Evolutionary conservation across 2,888 invertebrate species (phyloP).

Genomic region (Melanostoma scalare): DNA sequence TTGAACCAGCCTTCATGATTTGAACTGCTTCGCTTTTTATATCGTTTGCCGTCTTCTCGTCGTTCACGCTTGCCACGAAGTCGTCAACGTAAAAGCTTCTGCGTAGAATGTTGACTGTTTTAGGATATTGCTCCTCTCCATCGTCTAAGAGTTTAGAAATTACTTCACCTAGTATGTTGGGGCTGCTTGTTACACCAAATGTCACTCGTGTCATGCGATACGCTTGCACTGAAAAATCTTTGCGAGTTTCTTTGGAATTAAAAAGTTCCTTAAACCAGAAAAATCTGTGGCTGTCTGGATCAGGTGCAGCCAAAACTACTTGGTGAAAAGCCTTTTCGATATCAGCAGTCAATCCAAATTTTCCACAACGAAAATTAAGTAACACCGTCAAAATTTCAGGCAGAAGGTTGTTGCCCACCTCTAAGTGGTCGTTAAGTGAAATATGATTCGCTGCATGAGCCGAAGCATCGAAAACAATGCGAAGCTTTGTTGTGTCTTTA

Average conservation of each 20-base stretch:
- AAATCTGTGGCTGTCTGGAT: not conserved
- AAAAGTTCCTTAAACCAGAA: slow-evolving; percentile 9
- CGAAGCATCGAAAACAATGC: slow-evolving; percentile 16
- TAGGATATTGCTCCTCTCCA: slow-evolving; percentile 1
- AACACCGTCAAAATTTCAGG: slow-evolving; percentile 11
- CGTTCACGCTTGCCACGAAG: slow-evolving; percentile 12
- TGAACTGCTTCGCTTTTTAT: slow-evolving; percentile 15
- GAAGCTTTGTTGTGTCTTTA: slow-evolving; percentile 12
- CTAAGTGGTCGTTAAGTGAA: slow-evolving; percentile 12
- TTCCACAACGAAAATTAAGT: slow-evolving; percentile 10
- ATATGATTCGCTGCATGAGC: slow-evolving; percentile 4
- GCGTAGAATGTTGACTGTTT: slow-evolving; percentile 18
- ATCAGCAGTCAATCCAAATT: slow-evolving; percentile 4
- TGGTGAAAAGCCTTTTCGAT: not conserved
- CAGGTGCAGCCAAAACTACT: not conserved
- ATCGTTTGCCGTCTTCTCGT: slow-evolving; percentile 1
- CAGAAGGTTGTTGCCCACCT: not conserved
- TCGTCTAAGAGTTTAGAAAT: slow-evolving; percentile 13
- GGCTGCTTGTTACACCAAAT: slow-evolving; percentile 33
- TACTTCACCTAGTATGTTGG: slow-evolving; percentile 8
- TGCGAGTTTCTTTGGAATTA: not conserved
- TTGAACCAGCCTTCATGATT: slow-evolving; percentile 25
- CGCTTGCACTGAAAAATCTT: slow-evolving; percentile 21
- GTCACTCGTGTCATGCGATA: slow-evolving; percentile 37
- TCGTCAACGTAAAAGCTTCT: slow-evolving; percentile 37